Conservation (phyloP, 1,140 invertebrate species). For the Dufourea novaeangliae region DNA sequence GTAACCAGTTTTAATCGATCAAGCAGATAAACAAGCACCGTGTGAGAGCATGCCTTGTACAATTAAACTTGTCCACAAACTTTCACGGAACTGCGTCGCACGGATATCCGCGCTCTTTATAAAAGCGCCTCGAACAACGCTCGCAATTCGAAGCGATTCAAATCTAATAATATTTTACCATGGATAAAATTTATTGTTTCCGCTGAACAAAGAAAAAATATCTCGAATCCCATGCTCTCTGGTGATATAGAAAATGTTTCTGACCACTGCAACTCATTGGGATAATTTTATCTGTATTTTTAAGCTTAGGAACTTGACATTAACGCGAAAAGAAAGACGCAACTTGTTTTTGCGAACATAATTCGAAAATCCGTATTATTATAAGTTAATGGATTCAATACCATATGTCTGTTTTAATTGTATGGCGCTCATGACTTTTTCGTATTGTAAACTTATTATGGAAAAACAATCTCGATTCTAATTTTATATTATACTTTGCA, state of each 20-base stretch:
- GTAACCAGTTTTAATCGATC: slow-evolving; percentile 30
- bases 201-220: slow-evolving; percentile 2
- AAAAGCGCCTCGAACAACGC: slow-evolving; percentile 2
- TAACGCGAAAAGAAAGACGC: too few relatives aligned
- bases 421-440: too few relatives aligned
- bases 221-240: not conserved
- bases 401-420: too few relatives aligned
- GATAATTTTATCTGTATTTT: not conserved
- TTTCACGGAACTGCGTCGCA: slow-evolving; percentile 46
- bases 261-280: not conserved
- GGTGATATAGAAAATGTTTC: not conserved
- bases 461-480: too few relatives aligned
- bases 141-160: slow-evolving; percentile 4
- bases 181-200: not conserved
- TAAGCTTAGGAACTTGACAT: too few relatives aligned
- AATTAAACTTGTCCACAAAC: slow-evolving; percentile 46
- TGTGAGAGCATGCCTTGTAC: not conserved
- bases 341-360: too few relatives aligned
- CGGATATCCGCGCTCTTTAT: slow-evolving; percentile 40
- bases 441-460: too few relatives aligned
- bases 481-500: too few relatives aligned
- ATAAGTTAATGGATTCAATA: too few relatives aligned
- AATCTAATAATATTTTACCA: not conserved
- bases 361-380: too few relatives aligned
- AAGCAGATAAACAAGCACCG: not conserved